These are phyloP conservation scores for Tautogolabrus adspersus DNA, from an alignment of 2,113 vertebrate genomes.

Conservation along the genomic window DNA sequence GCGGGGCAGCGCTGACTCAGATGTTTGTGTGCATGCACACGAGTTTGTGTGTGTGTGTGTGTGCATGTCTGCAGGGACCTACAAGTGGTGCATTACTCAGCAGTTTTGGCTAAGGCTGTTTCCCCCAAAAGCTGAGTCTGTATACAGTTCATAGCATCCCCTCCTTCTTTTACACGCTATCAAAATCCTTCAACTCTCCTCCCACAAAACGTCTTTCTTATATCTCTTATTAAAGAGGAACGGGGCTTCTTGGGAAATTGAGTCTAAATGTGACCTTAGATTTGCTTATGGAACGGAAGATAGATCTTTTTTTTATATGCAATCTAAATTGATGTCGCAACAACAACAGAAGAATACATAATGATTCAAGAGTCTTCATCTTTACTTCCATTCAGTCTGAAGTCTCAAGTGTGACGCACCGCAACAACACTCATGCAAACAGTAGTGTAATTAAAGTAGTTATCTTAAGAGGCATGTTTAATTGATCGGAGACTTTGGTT, in stretches of 20 bases:
- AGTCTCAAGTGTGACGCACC: conserved; percentile 34
- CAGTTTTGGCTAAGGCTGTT: conserved; percentile 61
- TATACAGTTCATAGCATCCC: conserved; percentile 50
- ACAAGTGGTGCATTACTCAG: conserved; percentile 72
- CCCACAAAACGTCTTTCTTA: conserved; percentile 20
- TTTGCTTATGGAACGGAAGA: too few relatives aligned
- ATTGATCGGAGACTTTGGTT: conserved; percentile 69
- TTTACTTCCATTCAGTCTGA: conserved; percentile 31
- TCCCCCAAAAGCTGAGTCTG: conserved; percentile 55
- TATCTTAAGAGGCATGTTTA: conserved; percentile 69
- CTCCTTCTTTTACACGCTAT: conserved; percentile 23
- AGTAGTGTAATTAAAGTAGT: conserved; percentile 65
- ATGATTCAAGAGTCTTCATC: conserved; percentile 38
- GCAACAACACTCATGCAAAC: conserved; percentile 57
- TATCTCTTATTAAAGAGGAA: not conserved
- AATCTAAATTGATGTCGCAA: too few relatives aligned
- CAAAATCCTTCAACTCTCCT: conserved; percentile 19
- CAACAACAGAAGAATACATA: conserved; percentile 29
- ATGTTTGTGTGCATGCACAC: conserved; percentile 44
- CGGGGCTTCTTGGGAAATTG: too few relatives aligned
- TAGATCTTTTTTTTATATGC: too few relatives aligned
- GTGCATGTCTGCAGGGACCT: conserved; percentile 50
- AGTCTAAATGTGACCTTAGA: too few relatives aligned
- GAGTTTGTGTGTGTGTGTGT: conserved; percentile 11
- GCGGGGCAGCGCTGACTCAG: conserved; percentile 65